Conservation (phyloP, 2,888 invertebrate genomes). For the Cheilosia scutellata region DNA sequence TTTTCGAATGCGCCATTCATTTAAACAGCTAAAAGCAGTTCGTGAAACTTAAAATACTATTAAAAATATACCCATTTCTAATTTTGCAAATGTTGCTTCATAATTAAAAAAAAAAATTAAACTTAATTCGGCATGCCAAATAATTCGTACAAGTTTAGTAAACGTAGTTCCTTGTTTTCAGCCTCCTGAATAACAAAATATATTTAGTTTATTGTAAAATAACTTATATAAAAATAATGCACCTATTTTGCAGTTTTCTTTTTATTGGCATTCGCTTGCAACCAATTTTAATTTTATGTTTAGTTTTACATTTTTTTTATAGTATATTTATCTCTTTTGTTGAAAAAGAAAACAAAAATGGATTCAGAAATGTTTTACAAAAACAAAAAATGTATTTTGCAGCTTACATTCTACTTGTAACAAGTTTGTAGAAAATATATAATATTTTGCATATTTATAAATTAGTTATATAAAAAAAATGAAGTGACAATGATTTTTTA, state of each 20-base stretch:
- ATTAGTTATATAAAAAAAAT: conserved; percentile 46
- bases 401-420: conserved; percentile 44
- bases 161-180: not conserved
- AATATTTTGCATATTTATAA: conserved; percentile 41
- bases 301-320: conserved; percentile 8
- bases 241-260: conserved; percentile 18
- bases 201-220: not conserved
- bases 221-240: conserved; percentile 39
- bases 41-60: not conserved
- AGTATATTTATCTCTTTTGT: not conserved
- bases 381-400: conserved; percentile 35
- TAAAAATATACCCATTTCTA: not conserved
- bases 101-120: not conserved
- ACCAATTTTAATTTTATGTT: conserved; percentile 12
- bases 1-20: not conserved
- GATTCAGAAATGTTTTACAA: conserved; percentile 16
- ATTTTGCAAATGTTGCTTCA: not conserved
- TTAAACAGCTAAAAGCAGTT: not conserved
- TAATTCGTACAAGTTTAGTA: conserved; percentile 5
- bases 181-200: not conserved
- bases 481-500: conserved; percentile 24
- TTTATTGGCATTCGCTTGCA: conserved; percentile 5
- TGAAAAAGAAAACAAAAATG: conserved; percentile 17
- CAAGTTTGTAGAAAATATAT: conserved; percentile 61
- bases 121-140: not conserved